These are phyloP conservation scores for Cacatua alba DNA, from an alignment of 2,113 vertebrate genomes.

Conservation along the genomic window DNA sequence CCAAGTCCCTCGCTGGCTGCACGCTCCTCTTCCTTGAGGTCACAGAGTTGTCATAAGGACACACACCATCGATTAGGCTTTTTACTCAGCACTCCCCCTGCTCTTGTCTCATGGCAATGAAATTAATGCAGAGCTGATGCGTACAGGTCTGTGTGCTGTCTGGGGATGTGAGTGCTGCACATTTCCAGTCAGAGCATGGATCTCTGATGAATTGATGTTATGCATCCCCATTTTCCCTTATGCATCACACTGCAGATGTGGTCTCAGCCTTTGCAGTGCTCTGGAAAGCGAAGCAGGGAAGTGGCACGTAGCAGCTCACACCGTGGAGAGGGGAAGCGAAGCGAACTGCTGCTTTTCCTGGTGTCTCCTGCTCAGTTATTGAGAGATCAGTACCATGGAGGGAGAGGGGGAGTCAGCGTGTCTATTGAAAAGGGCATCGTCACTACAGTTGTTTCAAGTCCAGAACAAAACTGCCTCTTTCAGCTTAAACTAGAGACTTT, in stretches of 20 bases:
- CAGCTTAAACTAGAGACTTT: slow-evolving; percentile 40
- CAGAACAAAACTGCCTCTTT: slow-evolving; percentile 36
- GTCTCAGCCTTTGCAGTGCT: not conserved
- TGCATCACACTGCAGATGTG: not conserved
- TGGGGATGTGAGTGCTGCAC: not conserved
- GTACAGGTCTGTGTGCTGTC: slow-evolving; percentile 14
- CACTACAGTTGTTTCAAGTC: not conserved
- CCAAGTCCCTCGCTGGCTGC: not conserved
- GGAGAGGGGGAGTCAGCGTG: not conserved
- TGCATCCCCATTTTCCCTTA: not conserved
- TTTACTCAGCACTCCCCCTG: not conserved
- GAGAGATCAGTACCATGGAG: not conserved
- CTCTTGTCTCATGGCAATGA: not conserved
- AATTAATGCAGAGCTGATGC: not conserved
- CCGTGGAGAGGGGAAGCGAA: not conserved
- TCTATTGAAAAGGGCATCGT: not conserved
- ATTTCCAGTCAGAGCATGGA: not conserved
- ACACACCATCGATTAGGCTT: not conserved
- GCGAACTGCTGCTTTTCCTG: not conserved
- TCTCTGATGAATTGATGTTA: not conserved
- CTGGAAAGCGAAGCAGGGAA: not conserved
- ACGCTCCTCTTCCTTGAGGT: not conserved
- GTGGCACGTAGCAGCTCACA: not conserved
- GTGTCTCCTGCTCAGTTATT: not conserved
- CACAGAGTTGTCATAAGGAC: not conserved